A percentile compares a stretch with the other conserved stretches of the same genome.
phyloP scores from a whole-genome alignment of 2,888 invertebrate species.

The Idaea biselata region DNA sequence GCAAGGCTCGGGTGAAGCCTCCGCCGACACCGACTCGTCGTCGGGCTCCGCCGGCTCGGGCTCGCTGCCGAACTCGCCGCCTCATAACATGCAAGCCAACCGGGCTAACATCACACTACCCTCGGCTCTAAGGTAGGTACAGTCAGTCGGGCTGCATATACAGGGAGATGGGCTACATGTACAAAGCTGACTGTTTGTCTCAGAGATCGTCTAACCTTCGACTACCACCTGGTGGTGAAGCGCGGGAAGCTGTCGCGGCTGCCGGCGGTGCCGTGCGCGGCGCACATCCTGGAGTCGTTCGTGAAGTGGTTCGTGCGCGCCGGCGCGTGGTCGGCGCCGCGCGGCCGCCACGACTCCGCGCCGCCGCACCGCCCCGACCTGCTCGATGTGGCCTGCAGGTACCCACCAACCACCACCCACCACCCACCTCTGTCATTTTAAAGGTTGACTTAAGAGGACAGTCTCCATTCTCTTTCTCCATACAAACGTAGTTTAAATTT shows the following conservation, averaged over 20 bases:
- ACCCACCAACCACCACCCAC: too few species aligned
- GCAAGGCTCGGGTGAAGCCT: slow-evolving; percentile 51
- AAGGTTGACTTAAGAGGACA: too few species aligned
- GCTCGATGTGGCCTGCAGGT: slow-evolving; percentile 68
- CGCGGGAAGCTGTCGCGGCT: slow-evolving; percentile 64
- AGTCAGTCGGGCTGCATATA: too few species aligned
- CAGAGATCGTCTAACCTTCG: slow-evolving; percentile 72
- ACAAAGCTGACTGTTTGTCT: neutral
- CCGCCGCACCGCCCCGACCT: slow-evolving; percentile 61
- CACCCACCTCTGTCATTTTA: too few species aligned
- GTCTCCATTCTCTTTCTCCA: too few species aligned
- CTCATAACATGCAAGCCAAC: slow-evolving; percentile 46
- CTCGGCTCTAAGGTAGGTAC: slow-evolving; percentile 58
- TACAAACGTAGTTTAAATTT: too few species aligned
- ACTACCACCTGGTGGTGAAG: slow-evolving; percentile 75
- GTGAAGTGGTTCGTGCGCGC: slow-evolving; percentile 75
- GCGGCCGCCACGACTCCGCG: slow-evolving; percentile 45
- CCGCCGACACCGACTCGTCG: slow-evolving; percentile 75
- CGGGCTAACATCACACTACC: slow-evolving; percentile 63
- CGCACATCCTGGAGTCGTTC: slow-evolving; percentile 71
- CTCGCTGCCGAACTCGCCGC: slow-evolving; percentile 60
- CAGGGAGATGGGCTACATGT: neutral
- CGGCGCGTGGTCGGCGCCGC: slow-evolving; percentile 66
- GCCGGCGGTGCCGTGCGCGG: slow-evolving; percentile 68
- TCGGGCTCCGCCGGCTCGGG: slow-evolving; percentile 55